A percentile compares a stretch with the other conserved stretches of the same genome.
phyloP scores from a whole-genome alignment of 2,888 invertebrate species.

The Sphaeridia pumilis region DNA sequence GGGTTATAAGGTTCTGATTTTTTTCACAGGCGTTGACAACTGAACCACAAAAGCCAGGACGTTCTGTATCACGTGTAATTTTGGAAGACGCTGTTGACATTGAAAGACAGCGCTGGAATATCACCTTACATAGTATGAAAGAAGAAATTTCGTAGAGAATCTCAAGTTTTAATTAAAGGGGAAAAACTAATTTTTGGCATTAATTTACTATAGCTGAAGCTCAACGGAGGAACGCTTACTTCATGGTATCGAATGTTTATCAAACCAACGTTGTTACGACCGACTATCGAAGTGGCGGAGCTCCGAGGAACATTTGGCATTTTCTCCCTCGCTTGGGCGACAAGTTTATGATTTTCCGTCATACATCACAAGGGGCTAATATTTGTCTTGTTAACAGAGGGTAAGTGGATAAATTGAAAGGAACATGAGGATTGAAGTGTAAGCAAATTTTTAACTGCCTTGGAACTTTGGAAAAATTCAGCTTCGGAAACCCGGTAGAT shows the following conservation, averaged over 20 bases:
- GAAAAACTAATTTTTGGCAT: neutral
- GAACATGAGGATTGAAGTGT: neutral
- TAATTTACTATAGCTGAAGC: constrained; percentile 2
- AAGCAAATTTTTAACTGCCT: neutral
- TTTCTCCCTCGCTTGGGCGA: constrained; percentile 10
- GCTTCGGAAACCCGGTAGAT: constrained; percentile 11
- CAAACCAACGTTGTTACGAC: constrained; percentile 3
- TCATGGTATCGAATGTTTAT: constrained; percentile 1
- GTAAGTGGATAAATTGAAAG: neutral
- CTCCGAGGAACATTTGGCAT: constrained; percentile 12
- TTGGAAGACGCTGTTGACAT: constrained; percentile 11
- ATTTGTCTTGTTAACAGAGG: constrained; percentile 9
- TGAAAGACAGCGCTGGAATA: constrained; percentile 6
- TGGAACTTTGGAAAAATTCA: too few species aligned
- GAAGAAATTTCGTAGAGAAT: neutral
- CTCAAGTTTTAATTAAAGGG: neutral
- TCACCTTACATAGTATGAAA: constrained; percentile 9
- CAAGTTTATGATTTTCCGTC: constrained; percentile 14
- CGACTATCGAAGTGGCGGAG: neutral
- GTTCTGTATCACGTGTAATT: neutral
- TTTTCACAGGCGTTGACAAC: constrained; percentile 9
- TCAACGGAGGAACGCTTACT: constrained; percentile 6
- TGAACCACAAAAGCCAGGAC: constrained; percentile 5
- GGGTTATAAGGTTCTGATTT: neutral
- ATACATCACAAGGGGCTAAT: constrained; percentile 9